phyloP scores from a whole-genome alignment of 2,888 invertebrate genomes.

The Synergus gifuensis region DNA sequence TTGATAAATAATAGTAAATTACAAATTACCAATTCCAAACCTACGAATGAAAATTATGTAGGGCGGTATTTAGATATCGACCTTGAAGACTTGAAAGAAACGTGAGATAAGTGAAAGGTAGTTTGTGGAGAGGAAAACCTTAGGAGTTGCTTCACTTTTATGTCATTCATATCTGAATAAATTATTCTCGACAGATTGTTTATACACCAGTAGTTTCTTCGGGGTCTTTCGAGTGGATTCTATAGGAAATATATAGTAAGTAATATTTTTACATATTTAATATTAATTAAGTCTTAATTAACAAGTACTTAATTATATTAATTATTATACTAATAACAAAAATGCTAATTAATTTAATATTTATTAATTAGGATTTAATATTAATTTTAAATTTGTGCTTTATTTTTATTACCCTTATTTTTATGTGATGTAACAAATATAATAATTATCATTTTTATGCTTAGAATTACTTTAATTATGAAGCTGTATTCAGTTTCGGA shows the following conservation, averaged over 20 bases:
- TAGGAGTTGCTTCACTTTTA: background rate
- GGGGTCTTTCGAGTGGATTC: background rate
- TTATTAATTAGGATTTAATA: too few species aligned
- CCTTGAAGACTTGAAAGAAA: too few species aligned
- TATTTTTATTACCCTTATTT: background rate
- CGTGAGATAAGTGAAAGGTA: background rate
- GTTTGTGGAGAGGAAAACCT: background rate
- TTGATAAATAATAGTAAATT: too few species aligned
- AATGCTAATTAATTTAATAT: too few species aligned
- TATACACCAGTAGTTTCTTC: background rate
- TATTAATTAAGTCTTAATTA: too few species aligned
- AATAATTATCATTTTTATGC: background rate
- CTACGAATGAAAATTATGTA: background rate
- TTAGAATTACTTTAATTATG: slow-evolving; percentile 71
- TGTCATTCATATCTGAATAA: background rate
- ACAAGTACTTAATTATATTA: too few species aligned
- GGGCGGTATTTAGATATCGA: background rate
- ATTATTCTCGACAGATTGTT: background rate
- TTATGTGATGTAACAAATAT: background rate
- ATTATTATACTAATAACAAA: too few species aligned
- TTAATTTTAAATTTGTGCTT: too few species aligned
- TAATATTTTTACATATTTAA: background rate
- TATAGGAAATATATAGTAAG: too few species aligned
- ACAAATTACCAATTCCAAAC: too few species aligned
- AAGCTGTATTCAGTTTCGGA: slow-evolving; percentile 87